Conservation (phyloP, 92 coral and sea anemone genomes). For the Actinernus sp. region DNA sequence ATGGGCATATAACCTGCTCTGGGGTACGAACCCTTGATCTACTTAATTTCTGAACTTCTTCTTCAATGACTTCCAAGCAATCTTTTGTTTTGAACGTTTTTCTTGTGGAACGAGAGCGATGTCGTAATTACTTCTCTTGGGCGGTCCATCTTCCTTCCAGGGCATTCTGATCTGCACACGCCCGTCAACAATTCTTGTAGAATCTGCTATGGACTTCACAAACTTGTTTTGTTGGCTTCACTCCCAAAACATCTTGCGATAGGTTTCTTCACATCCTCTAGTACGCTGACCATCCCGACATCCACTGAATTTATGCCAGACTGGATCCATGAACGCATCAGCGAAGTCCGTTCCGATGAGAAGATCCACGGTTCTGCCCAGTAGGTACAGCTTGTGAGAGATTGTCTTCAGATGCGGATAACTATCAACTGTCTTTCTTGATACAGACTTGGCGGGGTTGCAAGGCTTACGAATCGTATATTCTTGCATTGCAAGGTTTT, state of each 20-base stretch:
- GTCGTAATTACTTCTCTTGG: constrained; percentile 63
- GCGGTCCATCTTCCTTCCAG: constrained; percentile 64
- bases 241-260: constrained; percentile 58
- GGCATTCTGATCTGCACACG: constrained; percentile 59
- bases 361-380: constrained; percentile 50
- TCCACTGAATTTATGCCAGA: constrained; percentile 22
- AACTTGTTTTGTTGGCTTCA: constrained; percentile 67
- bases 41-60: constrained; percentile 40
- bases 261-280: constrained; percentile 56
- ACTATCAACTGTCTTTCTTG: constrained; percentile 14
- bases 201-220: constrained; percentile 54
- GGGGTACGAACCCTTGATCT: constrained; percentile 39
- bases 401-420: constrained; percentile 29
- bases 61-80: constrained; percentile 41
- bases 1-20: constrained; percentile 59
- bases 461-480: constrained; percentile 70
- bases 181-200: constrained; percentile 59
- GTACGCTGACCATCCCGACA: constrained; percentile 34
- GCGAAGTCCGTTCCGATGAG: constrained; percentile 56
- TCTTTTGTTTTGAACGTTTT: constrained; percentile 60
- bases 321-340: constrained; percentile 49
- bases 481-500: constrained; percentile 28
- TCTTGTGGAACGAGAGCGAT: constrained; percentile 58
- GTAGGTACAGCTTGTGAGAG: constrained; percentile 10
- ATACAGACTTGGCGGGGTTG: constrained; percentile 47